A percentile compares a stretch with the other conserved stretches of the same genome.
phyloP scores from a whole-genome alignment of 2,888 invertebrate species.

The Parascotia fuliginaria region DNA sequence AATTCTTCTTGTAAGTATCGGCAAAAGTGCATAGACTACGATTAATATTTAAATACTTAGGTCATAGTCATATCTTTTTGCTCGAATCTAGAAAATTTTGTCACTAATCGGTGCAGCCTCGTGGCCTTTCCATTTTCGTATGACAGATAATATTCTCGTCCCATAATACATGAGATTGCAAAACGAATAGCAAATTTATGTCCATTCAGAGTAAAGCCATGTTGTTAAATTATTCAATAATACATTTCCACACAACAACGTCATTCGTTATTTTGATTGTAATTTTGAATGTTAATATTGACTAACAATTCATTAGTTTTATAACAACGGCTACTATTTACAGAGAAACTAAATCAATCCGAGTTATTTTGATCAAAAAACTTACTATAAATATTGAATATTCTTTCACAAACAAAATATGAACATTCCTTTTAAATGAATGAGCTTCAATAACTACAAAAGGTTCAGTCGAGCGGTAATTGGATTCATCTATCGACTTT shows the following conservation, averaged over 20 bases:
- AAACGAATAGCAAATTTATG: no score
- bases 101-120: no score
- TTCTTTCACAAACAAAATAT: constrained; percentile 33
- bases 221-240: no score
- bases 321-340: constrained; percentile 15
- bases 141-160: no score
- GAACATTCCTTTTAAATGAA: constrained; percentile 40
- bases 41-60: no score
- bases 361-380: constrained; percentile 27
- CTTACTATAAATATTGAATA: constrained; percentile 23
- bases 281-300: not conserved
- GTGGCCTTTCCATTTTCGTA: no score
- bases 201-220: no score
- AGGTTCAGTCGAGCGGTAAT: constrained; percentile 37
- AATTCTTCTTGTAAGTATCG: no score
- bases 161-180: no score
- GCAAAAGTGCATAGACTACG: no score
- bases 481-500: constrained; percentile 26
- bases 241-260: not conserved
- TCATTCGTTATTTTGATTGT: not conserved
- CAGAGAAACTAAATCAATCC: constrained; percentile 16
- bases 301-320: constrained; percentile 13
- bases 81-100: no score
- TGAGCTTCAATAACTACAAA: constrained; percentile 38
- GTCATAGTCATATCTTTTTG: no score